A percentile compares a stretch with the other conserved stretches of the same genome.
Evolutionary conservation across 2,113 vertebrate species (phyloP).

Genomic region (Lates calcarifer): DNA sequence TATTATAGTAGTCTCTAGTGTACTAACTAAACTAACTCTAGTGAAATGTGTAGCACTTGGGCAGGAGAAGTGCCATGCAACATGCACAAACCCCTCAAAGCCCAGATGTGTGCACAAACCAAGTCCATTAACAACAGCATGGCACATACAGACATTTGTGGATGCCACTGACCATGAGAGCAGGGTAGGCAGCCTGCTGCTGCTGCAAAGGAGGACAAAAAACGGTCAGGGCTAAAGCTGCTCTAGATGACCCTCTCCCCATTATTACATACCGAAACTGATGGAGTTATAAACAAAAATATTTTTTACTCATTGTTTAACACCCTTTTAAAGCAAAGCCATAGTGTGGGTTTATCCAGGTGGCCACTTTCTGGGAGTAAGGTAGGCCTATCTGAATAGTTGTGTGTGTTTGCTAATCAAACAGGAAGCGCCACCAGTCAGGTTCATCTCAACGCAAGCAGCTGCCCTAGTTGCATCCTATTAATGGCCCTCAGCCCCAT

Average conservation of each 20-base stretch:
- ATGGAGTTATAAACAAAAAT: background rate
- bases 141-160: slow-evolving; percentile 31
- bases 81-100: slow-evolving; percentile 49
- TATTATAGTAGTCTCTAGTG: slow-evolving; percentile 27
- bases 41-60: slow-evolving; percentile 26
- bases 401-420: slow-evolving; percentile 45
- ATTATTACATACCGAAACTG: background rate
- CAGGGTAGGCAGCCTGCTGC: slow-evolving; percentile 71
- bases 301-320: background rate
- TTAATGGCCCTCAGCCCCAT: slow-evolving; percentile 81
- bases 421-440: slow-evolving; percentile 52
- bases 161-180: slow-evolving; percentile 71
- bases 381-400: slow-evolving; percentile 26
- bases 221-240: slow-evolving; percentile 35
- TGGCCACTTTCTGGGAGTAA: slow-evolving; percentile 4
- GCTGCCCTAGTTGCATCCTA: slow-evolving; percentile 84
- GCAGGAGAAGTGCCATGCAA: slow-evolving; percentile 52
- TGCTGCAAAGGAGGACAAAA: slow-evolving; percentile 66
- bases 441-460: slow-evolving; percentile 60
- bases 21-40: slow-evolving; percentile 14
- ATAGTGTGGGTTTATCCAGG: slow-evolving; percentile 10
- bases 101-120: slow-evolving; percentile 42
- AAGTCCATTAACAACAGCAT: slow-evolving; percentile 41
- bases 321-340: background rate
- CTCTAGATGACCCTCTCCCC: background rate